Conservation (phyloP, 2,797 vertebrate genomes). For the Novumbra hubbsi region DNA sequence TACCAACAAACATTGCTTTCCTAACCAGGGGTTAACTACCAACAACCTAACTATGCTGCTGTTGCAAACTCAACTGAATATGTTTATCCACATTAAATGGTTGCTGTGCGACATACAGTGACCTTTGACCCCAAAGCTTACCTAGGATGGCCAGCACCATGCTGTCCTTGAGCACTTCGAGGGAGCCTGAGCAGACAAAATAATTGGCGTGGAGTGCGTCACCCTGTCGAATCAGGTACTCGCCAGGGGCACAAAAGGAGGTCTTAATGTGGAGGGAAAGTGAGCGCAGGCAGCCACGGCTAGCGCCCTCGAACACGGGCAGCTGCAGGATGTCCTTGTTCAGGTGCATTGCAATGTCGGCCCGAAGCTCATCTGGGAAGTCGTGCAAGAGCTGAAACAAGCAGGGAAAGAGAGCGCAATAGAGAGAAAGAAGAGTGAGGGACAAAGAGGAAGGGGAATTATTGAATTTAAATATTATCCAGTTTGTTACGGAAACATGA, state of each 20-base stretch:
- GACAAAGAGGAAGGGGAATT: not conserved
- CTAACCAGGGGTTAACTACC: no score
- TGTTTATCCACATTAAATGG: no score
- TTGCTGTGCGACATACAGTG: not conserved
- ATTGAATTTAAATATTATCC: no score
- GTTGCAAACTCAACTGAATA: no score
- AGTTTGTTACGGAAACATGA: no score
- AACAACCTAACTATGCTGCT: no score
- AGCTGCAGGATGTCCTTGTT: conserved; percentile 98
- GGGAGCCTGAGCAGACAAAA: conserved; percentile 93
- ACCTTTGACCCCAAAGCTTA: conserved; percentile 60
- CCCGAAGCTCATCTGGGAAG: conserved; percentile 95
- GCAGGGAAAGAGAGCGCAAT: conserved; percentile 6
- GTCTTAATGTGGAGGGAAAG: conserved; percentile 96
- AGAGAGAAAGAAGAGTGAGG: not conserved
- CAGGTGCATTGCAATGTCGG: conserved; percentile 96
- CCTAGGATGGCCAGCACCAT: conserved; percentile 95
- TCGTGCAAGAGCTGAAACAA: conserved; percentile 87
- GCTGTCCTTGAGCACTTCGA: conserved; percentile 91
- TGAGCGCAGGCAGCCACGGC: conserved; percentile 91
- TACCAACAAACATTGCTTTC: no score
- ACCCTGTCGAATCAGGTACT: conserved; percentile 92
- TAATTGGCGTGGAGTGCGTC: conserved; percentile 93
- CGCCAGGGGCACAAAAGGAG: conserved; percentile 92
- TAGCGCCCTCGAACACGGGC: conserved; percentile 89